Base-by-base conservation (phyloP, 2,113 vertebrate genomes). In the Lucifuga dentata region DNA sequence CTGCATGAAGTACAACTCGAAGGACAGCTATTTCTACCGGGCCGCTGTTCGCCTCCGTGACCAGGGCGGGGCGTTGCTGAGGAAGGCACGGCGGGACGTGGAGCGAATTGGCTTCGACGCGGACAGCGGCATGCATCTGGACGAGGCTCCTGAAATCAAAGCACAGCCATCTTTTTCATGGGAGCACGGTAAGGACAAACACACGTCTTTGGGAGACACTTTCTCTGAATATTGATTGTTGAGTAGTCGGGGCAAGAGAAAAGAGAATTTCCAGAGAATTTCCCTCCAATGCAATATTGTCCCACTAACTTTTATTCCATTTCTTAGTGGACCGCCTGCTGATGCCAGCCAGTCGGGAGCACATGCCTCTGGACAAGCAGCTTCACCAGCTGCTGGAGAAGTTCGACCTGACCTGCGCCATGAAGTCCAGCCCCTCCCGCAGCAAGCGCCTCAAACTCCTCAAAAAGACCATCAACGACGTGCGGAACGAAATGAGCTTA, bases 1-100 rank as follows among this genome's bases (percentile, higher is more conserved):
- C 82, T 99, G 98, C 89, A 93, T 98, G 96, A 97, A 96, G 78
- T 99, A 99, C 85, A 99, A 99, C 84, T 95, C 95, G 61, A 98
- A 97, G 90, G 98, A 99, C 86, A 98, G 97, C 1, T 96, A 96
- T 85, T 99, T 99, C 78, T 95, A 97, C 84, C 93, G 98, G 61
- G 95, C 96, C 11, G 97, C 96, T 0, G 90, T 96, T 64, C 91
- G 97, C 56, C 92, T 99, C 84, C 90, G 97, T 17, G 98, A 99
- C 88, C 96, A 97, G 90, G 98, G 98, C 3, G 98, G 97, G 9
- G 93, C 91, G 17, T 84, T 99, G 78, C 93, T 99, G 46, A 91
- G 98, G 80, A 97, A 97, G 90, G 93, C 96, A 26, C 92, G 93
- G 24, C 89, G 95, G 1, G 94, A 98, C 21, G 93, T 90, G 33